Percentiles rank a stretch among this genome's conserved stretches.
These are phyloP conservation scores for Trochalopteron elliotii DNA, from an alignment of 2,113 vertebrate genomes.

Conservation along the genomic window DNA sequence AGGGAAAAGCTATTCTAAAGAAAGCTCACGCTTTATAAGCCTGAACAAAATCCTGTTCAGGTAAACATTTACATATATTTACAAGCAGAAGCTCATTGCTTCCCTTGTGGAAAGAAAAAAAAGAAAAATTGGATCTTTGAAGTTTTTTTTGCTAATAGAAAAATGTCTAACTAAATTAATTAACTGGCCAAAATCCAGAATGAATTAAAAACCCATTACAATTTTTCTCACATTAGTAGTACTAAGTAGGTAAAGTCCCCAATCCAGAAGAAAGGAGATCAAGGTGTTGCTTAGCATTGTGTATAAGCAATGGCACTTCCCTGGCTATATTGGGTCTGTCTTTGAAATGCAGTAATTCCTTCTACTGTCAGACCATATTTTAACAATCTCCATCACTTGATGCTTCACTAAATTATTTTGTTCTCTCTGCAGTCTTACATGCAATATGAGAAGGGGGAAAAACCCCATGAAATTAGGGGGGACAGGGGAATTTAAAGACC, in stretches of 20 bases:
- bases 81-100: not conserved
- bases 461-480: not conserved
- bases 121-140: not conserved
- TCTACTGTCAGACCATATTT: not conserved
- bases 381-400: not conserved
- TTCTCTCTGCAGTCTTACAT: not conserved
- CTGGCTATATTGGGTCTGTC: not conserved
- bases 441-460: not conserved
- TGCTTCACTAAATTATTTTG: not conserved
- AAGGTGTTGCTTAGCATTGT: not conserved
- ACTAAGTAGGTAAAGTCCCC: not conserved
- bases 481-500: not conserved
- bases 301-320: not conserved
- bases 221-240: not conserved
- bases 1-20: conserved; percentile 71
- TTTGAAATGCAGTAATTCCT: not conserved
- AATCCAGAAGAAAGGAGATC: not conserved
- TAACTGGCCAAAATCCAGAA: not conserved
- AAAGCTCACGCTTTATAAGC: conserved; percentile 58
- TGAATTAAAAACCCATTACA: not conserved
- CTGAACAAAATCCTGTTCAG: not conserved
- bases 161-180: not conserved
- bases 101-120: not conserved
- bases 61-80: conserved; percentile 25
- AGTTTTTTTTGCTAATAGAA: not conserved